phyloP scores from a whole-genome alignment of 2,113 vertebrate genomes.

The Phrynosoma platyrhinos region DNA sequence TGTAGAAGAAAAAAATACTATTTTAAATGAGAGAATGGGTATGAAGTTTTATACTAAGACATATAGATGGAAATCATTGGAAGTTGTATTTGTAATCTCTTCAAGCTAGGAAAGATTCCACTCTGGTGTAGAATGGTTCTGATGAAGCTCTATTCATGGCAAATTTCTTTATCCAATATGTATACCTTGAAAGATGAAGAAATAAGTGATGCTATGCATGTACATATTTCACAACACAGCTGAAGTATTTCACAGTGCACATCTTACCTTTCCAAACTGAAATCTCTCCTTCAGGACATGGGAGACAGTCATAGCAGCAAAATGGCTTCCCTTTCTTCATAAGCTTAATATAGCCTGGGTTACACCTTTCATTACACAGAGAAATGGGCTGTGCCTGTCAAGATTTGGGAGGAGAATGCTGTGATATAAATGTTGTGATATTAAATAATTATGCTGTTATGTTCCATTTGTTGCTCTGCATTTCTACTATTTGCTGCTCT shows the following conservation, averaged over 20 bases:
- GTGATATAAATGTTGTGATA: neutral
- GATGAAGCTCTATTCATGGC: too few species aligned
- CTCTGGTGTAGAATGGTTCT: neutral
- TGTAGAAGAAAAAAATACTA: neutral
- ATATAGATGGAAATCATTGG: neutral
- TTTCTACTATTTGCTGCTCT: neutral
- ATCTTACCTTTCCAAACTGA: neutral
- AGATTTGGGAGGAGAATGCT: neutral
- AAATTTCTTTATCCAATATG: too few species aligned
- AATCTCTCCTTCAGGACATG: neutral
- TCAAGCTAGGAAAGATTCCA: neutral
- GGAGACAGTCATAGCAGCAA: conserved; percentile 7
- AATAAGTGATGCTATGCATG: neutral
- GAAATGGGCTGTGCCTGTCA: neutral
- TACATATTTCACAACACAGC: too few species aligned
- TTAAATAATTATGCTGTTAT: neutral
- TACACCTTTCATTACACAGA: neutral
- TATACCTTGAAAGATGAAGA: neutral
- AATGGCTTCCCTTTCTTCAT: conserved; percentile 4
- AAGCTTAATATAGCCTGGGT: neutral
- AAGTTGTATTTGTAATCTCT: neutral
- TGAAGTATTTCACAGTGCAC: too few species aligned
- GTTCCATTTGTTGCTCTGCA: neutral
- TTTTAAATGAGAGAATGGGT: too few species aligned
- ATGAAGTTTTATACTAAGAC: neutral